Conservation (phyloP, 2,113 vertebrate genomes). For the Nematolebias whitei region DNA sequence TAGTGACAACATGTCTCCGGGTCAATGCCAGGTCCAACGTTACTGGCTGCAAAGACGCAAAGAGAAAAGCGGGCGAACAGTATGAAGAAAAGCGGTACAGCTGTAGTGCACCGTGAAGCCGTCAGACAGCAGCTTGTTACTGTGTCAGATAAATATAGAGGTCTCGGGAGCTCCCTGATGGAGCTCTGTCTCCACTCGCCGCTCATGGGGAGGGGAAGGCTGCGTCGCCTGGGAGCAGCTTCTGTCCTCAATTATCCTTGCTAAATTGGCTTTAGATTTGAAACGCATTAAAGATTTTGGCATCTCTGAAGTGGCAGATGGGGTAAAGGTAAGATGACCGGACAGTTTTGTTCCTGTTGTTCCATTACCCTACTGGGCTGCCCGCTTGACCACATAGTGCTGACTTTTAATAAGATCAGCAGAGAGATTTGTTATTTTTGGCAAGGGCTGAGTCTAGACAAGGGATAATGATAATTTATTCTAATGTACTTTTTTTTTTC, state of each 20-base stretch:
- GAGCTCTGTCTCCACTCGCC: slow-evolving; percentile 53
- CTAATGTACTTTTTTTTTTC: background rate
- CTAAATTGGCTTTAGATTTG: slow-evolving; percentile 60
- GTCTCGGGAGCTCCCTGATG: slow-evolving; percentile 63
- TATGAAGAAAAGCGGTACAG: slow-evolving; percentile 42
- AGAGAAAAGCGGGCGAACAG: slow-evolving; percentile 5
- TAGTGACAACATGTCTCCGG: slow-evolving; percentile 47
- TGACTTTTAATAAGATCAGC: slow-evolving; percentile 32
- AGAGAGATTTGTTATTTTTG: slow-evolving; percentile 26
- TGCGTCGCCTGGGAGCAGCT: slow-evolving; percentile 56
- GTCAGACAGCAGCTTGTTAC: slow-evolving; percentile 70
- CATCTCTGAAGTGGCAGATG: slow-evolving; percentile 24
- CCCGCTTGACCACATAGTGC: slow-evolving; percentile 9
- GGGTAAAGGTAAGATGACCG: slow-evolving; percentile 26
- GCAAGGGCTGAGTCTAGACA: background rate
- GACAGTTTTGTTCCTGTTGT: slow-evolving; percentile 23
- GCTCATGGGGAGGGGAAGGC: slow-evolving; percentile 62
- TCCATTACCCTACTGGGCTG: slow-evolving; percentile 15
- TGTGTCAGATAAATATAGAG: slow-evolving; percentile 79
- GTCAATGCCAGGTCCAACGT: slow-evolving; percentile 40
- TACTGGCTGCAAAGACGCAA: slow-evolving; percentile 25
- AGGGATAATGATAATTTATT: background rate
- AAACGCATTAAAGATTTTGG: slow-evolving; percentile 53
- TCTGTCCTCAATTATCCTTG: slow-evolving; percentile 62
- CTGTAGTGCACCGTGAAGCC: slow-evolving; percentile 57